Base-by-base conservation (phyloP, 2,888 invertebrate genomes). In the Trachelus stipa region DNA sequence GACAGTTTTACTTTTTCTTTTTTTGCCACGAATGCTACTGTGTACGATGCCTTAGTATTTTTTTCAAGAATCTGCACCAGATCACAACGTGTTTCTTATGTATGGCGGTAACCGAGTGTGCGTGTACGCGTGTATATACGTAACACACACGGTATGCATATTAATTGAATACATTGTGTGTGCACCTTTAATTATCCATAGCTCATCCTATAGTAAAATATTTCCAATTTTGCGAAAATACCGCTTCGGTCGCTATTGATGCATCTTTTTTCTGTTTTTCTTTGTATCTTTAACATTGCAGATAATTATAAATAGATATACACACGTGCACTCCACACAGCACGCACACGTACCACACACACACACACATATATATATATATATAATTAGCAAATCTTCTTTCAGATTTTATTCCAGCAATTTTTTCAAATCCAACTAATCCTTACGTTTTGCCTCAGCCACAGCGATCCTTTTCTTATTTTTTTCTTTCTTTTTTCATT, bases 171-270 rank as follows among this genome's bases (percentile, higher is more conserved):
- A 56, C 56, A 56, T 56, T 56, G 56, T 56, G 23, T 23, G 23
- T 56, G 56, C 56, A 56, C 56, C 56, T 56, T 73, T 33, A 76
- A 73, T 77, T 35, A 33, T 77, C 76, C 80, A 78, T 74, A 82
- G 79, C 82, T 85, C 84, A 87, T 87, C 88, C 88, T 86, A 88
- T 89, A 87, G 85, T 88, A 88, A 90, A 87, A 88, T 88, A 86
- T 89, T 88, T 87, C 86, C 89, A 88, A 87, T 85, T 82, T 79
- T 76, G n/a, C 80, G 79, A 80, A 56, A 56, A 56, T 56, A 23
- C 23, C 56, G 56, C 56, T 56, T 56, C 40, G 40, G 15, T 15
- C 40, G 40, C 15, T 6, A 40, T 40, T 4, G 15, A 71, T 11
- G 71, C 33, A n/a, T 71, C 71, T 33, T 31, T 71, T 31, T 15